These are phyloP conservation scores for Gambusia affinis DNA, from an alignment of 2,113 vertebrate genomes.

Conservation along the genomic window DNA sequence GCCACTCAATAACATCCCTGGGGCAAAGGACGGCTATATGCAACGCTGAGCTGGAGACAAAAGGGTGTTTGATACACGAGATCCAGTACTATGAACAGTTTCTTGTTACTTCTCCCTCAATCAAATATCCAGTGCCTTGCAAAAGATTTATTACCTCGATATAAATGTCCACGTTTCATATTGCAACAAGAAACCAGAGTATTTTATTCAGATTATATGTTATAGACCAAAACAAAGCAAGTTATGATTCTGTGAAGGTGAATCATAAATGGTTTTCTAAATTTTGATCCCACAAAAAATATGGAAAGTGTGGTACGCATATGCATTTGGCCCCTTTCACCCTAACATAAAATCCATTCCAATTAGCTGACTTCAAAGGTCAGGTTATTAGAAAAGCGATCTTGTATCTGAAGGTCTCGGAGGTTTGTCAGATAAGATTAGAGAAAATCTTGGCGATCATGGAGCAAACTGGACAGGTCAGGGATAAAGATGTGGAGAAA, in stretches of 20 bases:
- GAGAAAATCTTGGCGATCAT: background rate
- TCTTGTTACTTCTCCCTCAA: background rate
- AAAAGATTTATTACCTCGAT: background rate
- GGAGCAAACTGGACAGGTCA: background rate
- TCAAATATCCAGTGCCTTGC: background rate
- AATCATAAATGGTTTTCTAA: background rate
- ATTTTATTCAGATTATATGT: background rate
- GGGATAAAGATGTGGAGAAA: background rate
- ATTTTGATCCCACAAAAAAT: background rate
- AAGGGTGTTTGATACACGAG: conserved; percentile 15
- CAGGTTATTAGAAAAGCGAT: background rate
- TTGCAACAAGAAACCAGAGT: background rate
- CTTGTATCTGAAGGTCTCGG: background rate
- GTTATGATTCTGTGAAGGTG: background rate
- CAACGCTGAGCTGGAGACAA: conserved; percentile 16
- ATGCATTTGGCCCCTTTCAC: background rate
- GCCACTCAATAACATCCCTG: conserved; percentile 27
- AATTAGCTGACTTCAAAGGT: background rate
- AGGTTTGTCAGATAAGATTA: background rate
- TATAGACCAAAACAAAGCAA: background rate
- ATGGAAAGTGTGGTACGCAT: background rate
- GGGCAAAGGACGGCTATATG: conserved; percentile 9
- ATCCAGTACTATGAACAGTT: background rate
- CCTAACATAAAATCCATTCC: background rate
- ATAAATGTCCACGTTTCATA: background rate